Evolutionary conservation across 2,888 invertebrate species (phyloP), one percentile per base, ranked within the genome.

Genomic region (Spilosoma lubricipeda): DNA sequence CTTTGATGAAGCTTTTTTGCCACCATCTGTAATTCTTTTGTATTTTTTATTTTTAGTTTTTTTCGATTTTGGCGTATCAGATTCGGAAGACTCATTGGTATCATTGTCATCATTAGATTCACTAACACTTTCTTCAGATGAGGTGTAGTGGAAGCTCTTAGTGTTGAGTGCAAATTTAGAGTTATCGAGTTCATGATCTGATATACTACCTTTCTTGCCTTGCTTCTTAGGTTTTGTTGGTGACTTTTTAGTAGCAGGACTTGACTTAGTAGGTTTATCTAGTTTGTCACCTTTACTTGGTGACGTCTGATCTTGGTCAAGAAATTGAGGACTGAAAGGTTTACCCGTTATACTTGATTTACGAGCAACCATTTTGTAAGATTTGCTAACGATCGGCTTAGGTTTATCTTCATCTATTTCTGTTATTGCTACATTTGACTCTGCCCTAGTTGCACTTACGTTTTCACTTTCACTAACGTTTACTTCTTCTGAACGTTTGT

Each of bases 311-410:
- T 94, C 95, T 82, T 91, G 91, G 69, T 95, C 94, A 73, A 91
- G 84, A 85, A 94, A 94, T 82, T 93, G 93, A 20, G 95, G 95
- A 77, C 94, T 95, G 83, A 95, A 95, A 63, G 95, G 95, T 87
- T 95, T 94, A n/a, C 95, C 95, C 30, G 95, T 95, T 66, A 95
- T 93, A 79, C 95, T 95, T 36, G 95, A 95, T 88, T 95, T 95
- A 70, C 95, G 88, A 66, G 95, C 95, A n/a, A 96, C 95, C 95
- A 95, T 96, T 90, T 95, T 95, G 82, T 95, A 95, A 30, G 95
- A 95, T 84, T 96, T 96, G 80, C 95, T 95, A 30, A 95, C 91
- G 78, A 95, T 94, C 69, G 94, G 92, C 86, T 92, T 92, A 69
- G 95, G 94, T 73, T 90, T 89, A 72, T 93, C 93, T 75, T 91